These are phyloP conservation scores for Cephonodes hylas DNA, from an alignment of 2,888 invertebrate genomes.

Conservation along the genomic window DNA sequence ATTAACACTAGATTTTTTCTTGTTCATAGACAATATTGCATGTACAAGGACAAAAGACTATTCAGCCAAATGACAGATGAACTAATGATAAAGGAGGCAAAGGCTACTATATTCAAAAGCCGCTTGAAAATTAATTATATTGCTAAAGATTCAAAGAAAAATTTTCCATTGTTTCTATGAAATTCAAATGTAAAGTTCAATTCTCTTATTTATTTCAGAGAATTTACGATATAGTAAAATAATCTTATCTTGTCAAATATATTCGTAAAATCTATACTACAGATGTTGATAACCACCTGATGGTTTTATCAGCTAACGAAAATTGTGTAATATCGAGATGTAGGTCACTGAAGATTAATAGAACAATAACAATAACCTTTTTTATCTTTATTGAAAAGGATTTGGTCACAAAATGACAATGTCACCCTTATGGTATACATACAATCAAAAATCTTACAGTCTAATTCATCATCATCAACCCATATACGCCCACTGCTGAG, in stretches of 20 bases:
- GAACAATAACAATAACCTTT: too few species aligned
- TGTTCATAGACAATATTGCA: background rate
- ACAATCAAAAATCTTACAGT: too few species aligned
- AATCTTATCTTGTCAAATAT: background rate
- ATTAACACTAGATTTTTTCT: background rate
- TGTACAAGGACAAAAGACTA: background rate
- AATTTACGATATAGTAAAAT: too few species aligned
- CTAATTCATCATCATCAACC: too few species aligned
- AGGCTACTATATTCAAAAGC: background rate
- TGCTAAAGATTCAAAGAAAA: too few species aligned
- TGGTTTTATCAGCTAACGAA: background rate
- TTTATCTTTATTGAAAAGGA: too few species aligned
- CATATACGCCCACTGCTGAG: too few species aligned
- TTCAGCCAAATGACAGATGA: background rate
- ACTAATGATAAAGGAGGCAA: background rate
- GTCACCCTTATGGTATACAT: too few species aligned
- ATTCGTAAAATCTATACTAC: background rate
- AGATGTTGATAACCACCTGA: background rate
- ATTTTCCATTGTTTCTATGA: too few species aligned
- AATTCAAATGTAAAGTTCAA: too few species aligned
- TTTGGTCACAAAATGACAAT: too few species aligned
- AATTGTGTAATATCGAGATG: background rate
- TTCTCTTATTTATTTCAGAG: too few species aligned
- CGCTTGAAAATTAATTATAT: background rate
- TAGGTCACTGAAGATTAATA: background rate